Base-by-base conservation (phyloP, 2,113 vertebrate genomes). In the Orthonyx spaldingii region DNA sequence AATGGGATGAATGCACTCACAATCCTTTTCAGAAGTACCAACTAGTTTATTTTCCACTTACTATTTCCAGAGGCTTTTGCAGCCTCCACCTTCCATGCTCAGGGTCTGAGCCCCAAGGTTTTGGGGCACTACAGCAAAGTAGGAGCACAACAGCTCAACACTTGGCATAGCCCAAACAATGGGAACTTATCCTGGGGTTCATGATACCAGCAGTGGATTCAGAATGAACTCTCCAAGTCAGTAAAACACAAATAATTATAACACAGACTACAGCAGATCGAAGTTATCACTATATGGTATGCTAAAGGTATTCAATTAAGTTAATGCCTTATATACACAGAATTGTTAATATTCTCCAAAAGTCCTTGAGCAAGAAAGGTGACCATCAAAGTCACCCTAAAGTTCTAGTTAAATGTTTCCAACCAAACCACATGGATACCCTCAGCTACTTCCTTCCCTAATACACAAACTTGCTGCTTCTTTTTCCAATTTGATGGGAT, bases 21-120 rank as follows among this genome's bases (percentile, higher is more conserved):
- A n/a, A 2, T 33, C 56, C 23, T 61, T 80, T 6, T 33, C 84
- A 70, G 47, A 80, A 84, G 26, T 1, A 19, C 26, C 5, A 65
- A 6, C 11, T 72, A 23, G 8, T 55, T 93, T 44, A 56, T 26
- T 24, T 72, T 66, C 37, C 52, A 66, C 1, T n/a, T 28, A 12
- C 27, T n/a, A 23, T 26, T 85, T 70, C 47, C 71, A 93, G 70
- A 72, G 16, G 32, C 22, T 76, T 82, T 87, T 69, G 33, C 50
- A 92, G 61, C n/a, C 63, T 80, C 55, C 32, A 42, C 28, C 21
- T 77, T 26, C 77, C n/a, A 27, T 9, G 26, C 22, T 82, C 17
- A 37, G 12, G 12, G 4, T 20, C 14, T 5, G 2, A 52, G 0
- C 4, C 32, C 16, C 21, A 22, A 39, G 41, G 13, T 19, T 57